A percentile compares a stretch with the other conserved stretches of the same genome.
phyloP scores from a whole-genome alignment of 1,140 invertebrate species.

The Bombus huntii region DNA sequence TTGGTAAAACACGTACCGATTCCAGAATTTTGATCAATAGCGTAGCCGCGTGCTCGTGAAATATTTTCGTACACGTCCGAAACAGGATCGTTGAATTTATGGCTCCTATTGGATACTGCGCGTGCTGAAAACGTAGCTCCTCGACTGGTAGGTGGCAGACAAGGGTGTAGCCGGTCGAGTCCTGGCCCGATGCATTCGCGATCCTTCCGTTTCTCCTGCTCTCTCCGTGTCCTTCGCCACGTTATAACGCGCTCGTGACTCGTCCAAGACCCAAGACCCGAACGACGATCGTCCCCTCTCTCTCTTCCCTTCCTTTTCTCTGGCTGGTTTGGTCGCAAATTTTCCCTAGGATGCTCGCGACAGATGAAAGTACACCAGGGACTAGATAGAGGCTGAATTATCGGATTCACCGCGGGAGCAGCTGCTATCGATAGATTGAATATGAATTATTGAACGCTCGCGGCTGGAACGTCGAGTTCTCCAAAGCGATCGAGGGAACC shows the following conservation, averaged over 20 bases:
- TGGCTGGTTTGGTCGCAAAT: conserved; percentile 11
- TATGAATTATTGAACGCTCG: conserved; percentile 36
- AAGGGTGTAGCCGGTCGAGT: conserved; percentile 37
- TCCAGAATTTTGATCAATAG: no score
- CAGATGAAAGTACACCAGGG: conserved; percentile 32
- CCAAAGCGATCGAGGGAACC: not conserved
- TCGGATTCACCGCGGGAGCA: conserved; percentile 7
- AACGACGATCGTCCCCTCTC: not conserved
- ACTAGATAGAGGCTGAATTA: conserved; percentile 36
- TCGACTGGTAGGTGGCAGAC: conserved; percentile 26
- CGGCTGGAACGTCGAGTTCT: not conserved
- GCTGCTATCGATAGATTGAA: conserved; percentile 39
- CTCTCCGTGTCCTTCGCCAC: conserved; percentile 21
- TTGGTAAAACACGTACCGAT: no score
- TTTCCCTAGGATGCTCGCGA: conserved; percentile 10
- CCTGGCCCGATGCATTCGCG: conserved; percentile 25
- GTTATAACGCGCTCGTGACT: conserved; percentile 22
- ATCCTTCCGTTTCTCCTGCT: not conserved
- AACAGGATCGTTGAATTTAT: conserved; percentile 39
- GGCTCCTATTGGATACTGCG: conserved; percentile 47
- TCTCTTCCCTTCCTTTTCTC: not conserved
- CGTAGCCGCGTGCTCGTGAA: no score
- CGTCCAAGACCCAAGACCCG: not conserved
- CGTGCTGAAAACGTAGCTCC: conserved; percentile 69
- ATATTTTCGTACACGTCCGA: no score